Conservation (phyloP, 2,113 vertebrate species). For the Corythaeola cristata region DNA sequence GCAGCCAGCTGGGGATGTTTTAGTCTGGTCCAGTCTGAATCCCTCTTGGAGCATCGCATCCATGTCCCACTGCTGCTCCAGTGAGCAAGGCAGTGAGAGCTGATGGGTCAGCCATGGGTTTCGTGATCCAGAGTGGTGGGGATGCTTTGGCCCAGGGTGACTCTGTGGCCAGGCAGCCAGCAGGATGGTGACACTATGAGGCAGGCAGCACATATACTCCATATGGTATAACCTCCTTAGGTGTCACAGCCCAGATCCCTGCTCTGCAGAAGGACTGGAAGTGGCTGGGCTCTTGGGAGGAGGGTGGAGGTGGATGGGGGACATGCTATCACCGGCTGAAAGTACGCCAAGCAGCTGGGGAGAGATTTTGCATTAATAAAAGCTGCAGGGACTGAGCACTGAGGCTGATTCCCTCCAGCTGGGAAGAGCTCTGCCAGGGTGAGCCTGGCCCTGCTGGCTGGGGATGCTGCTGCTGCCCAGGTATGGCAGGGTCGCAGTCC, state of each 20-base stretch:
- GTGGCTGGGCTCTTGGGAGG: not conserved
- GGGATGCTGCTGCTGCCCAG: not conserved
- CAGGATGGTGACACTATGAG: not conserved
- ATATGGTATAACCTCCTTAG: not conserved
- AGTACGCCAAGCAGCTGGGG: not conserved
- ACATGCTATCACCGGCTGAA: not conserved
- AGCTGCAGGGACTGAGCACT: not conserved
- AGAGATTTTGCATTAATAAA: not conserved
- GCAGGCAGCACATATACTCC: not conserved
- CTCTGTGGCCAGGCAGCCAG: not conserved
- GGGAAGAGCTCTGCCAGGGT: not conserved
- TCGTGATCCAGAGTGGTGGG: not conserved
- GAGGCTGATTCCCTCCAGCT: not conserved
- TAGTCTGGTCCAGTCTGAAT: not conserved
- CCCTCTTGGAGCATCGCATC: rapidly evolving
- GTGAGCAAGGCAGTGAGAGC: rapidly evolving
- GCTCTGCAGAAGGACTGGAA: not conserved
- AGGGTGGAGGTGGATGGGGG: not conserved
- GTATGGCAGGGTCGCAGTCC: not conserved
- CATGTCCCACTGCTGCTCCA: rapidly evolving
- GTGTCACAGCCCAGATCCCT: not conserved
- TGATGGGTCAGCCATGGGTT: not conserved
- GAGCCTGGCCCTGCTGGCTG: not conserved
- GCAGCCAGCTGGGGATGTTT: not conserved
- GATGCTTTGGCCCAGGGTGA: not conserved